A percentile compares a stretch with the other conserved stretches of the same genome.
Conservation (phyloP, 2,888 invertebrate species). For the Drosophila mettleri region DNA sequence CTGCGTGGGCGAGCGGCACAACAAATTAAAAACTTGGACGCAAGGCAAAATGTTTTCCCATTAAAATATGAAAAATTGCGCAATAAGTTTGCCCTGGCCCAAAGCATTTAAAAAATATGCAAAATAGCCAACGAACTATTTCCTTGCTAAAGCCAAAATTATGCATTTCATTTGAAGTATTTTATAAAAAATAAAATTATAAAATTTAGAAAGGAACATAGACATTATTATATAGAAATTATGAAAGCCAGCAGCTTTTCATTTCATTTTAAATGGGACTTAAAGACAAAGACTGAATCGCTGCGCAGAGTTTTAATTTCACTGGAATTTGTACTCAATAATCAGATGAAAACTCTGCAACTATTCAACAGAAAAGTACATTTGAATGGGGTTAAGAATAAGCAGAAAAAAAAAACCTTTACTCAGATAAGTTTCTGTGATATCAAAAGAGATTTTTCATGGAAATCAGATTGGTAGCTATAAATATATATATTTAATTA, state of each 20-base stretch:
- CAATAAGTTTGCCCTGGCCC: constrained; percentile 62
- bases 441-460: too few relatives aligned
- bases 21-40: constrained; percentile 76
- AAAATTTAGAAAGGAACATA: neutral
- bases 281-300: neutral
- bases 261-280: neutral
- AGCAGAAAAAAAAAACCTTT: too few relatives aligned
- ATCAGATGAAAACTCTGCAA: neutral
- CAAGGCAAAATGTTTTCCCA: constrained; percentile 74
- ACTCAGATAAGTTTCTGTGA: too few relatives aligned
- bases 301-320: accelerated
- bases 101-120: constrained; percentile 54
- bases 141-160: constrained; percentile 6
- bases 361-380: too few relatives aligned
- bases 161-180: constrained; percentile 15
- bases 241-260: constrained; percentile 2
- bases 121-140: constrained; percentile 32
- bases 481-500: too few relatives aligned
- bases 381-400: too few relatives aligned
- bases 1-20: constrained; percentile 59
- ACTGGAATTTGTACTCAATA: neutral
- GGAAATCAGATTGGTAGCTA: too few relatives aligned
- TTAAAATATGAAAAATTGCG: constrained; percentile 79
- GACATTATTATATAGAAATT: neutral
- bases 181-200: neutral